These are phyloP conservation scores for Drosophila affinis DNA, from an alignment of 2,888 invertebrate species.

Conservation along the genomic window DNA sequence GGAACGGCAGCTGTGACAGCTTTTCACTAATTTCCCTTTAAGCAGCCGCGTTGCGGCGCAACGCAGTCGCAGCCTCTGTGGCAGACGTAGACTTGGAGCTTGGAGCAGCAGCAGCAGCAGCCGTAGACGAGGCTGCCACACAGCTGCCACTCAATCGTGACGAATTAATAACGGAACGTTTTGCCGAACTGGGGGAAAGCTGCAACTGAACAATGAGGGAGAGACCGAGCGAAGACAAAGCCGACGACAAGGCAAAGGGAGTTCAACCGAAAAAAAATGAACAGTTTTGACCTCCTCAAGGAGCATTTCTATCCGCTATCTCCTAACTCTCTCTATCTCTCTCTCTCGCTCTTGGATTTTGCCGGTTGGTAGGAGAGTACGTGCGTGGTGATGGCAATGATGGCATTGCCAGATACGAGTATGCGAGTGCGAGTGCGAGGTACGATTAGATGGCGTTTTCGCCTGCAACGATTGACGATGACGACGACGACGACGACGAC, in stretches of 20 bases:
- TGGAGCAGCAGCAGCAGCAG: constrained; percentile 10
- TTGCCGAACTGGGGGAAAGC: constrained; percentile 67
- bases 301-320: constrained; percentile 21
- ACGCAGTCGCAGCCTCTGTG: constrained; percentile 26
- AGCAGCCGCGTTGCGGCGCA: constrained; percentile 36
- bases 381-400: constrained; percentile 20
- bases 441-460: constrained; percentile 2
- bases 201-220: constrained; percentile 25
- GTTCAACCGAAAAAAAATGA: constrained; percentile 11
- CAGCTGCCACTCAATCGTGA: constrained; percentile 74
- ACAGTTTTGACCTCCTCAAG: constrained; percentile 35
- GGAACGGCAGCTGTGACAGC: constrained; percentile 62
- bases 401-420: constrained; percentile 22
- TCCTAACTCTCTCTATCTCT: constrained; percentile 13
- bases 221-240: constrained; percentile 3
- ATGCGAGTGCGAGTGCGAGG: not conserved
- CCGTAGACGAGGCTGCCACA: constrained; percentile 4
- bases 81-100: constrained; percentile 32
- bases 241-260: constrained; percentile 19
- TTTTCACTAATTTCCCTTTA: constrained; percentile 75
- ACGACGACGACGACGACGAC: constrained; percentile 19
- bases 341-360: not conserved
- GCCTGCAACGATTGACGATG: constrained; percentile 12
- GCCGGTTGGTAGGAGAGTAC: constrained; percentile 2
- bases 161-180: constrained; percentile 73